Base-by-base conservation (phyloP, 2,113 vertebrate genomes). In the Callopanchax toddi region DNA sequence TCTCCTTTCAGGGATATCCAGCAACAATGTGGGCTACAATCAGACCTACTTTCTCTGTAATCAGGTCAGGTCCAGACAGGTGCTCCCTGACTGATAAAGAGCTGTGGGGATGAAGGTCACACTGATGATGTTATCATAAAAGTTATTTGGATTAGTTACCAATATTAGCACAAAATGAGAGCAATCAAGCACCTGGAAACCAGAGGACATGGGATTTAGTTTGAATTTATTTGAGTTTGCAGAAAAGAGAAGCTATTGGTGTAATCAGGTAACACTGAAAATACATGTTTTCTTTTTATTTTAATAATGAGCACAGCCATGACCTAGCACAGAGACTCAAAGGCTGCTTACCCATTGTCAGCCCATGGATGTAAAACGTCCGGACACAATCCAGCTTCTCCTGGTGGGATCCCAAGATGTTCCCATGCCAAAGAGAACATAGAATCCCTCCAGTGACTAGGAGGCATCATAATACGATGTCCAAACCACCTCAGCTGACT, bases 51-150 rank as follows among this genome's bases (percentile, higher is more conserved):
- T 88, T 25, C 52, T 36, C 57, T 13, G 76, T 72, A 87, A 86
- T 79, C 74, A 86, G 89, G 89, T 88, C 89, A 88, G 49, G 67
- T 63, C 71, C 51, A 50, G 81, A 87, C 86, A 89, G 86, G 87
- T 87, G 85, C 52, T 72, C 52, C 67, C 68, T 67, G 76, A 82
- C 87, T 87, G 86, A 89, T 87, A 89, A 87, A 85, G 72, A 74
- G 84, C 71, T 54, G 49, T 17, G 53, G 53, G 71, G 73, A 76
- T 61, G 32, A 67, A 83, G 67, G 76, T 34, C 66, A 77, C 42
- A 74, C 49, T 22, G n/a, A 22, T 21, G 37, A 49, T 53, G 66
- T 46, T 57, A n/a, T 51, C 5, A 13, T 77, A 60, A 37, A 45
- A 63, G 51, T 29, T 34, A 58, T 64, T 48, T 78, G 45, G 23